Evolutionary conservation across 2,888 invertebrate species (phyloP).

Genomic region (Sinotaia quadrata): DNA sequence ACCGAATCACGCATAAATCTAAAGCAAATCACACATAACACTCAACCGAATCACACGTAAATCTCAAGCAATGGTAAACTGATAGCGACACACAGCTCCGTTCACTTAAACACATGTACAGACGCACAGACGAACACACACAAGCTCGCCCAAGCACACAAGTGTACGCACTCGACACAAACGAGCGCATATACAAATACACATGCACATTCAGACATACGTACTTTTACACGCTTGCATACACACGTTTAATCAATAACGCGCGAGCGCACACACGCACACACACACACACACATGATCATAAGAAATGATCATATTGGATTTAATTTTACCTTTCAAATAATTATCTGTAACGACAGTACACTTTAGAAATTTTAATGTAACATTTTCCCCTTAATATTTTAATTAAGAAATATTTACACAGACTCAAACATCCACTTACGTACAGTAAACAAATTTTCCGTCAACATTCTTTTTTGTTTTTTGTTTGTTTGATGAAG

Average conservation of each 20-base stretch:
- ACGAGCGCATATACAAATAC: constrained; percentile 4
- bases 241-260: not conserved
- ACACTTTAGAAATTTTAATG: too few relatives aligned
- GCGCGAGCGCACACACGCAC: not conserved
- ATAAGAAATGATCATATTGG: too few relatives aligned
- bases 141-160: constrained; percentile 1
- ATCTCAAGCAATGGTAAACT: too few relatives aligned
- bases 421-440: too few relatives aligned
- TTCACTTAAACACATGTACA: not conserved
- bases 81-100: not conserved
- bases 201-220: constrained; percentile 4
- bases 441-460: too few relatives aligned
- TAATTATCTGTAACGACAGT: too few relatives aligned
- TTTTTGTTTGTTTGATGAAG: too few relatives aligned
- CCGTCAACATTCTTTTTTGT: too few relatives aligned
- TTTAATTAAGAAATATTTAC: too few relatives aligned
- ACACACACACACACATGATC: constrained; percentile 7
- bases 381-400: too few relatives aligned
- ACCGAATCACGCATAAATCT: not conserved
- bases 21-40: not conserved
- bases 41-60: too few relatives aligned
- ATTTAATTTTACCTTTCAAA: too few relatives aligned
- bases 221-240: not conserved
- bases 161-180: constrained; percentile 10
- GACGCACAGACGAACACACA: constrained; percentile 3